phyloP scores from a whole-genome alignment of 2,888 invertebrate genomes.

The Drosophila robusta region DNA sequence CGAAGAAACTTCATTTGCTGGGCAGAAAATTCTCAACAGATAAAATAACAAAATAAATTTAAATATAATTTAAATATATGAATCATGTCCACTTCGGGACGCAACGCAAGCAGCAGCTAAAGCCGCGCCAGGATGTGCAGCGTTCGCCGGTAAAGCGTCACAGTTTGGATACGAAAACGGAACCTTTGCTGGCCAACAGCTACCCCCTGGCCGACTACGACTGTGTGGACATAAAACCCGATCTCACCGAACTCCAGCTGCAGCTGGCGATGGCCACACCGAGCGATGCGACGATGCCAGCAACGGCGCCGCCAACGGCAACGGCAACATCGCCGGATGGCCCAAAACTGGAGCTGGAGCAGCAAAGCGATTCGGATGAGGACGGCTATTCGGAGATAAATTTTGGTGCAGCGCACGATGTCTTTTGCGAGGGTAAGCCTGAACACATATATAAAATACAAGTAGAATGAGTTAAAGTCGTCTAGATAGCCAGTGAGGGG shows the following conservation, averaged over 20 bases:
- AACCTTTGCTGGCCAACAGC: constrained; percentile 35
- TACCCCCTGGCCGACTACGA: constrained; percentile 66
- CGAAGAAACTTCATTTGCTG: constrained; percentile 27
- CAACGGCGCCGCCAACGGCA: background rate
- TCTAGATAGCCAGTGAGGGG: no score
- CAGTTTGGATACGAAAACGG: constrained; percentile 53
- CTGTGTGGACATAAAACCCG: constrained; percentile 62
- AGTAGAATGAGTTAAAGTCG: no score
- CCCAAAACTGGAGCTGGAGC: constrained; percentile 47
- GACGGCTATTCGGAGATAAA: constrained; percentile 73
- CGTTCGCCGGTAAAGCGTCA: constrained; percentile 57
- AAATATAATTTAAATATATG: background rate
- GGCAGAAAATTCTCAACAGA: constrained; percentile 31
- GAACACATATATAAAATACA: no score
- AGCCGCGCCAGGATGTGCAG: constrained; percentile 61
- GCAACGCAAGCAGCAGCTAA: constrained; percentile 63
- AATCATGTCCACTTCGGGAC: constrained; percentile 55
- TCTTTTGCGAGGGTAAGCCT: constrained; percentile 62
- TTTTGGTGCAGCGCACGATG: constrained; percentile 49
- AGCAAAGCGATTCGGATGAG: constrained; percentile 73
- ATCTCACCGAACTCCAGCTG: constrained; percentile 62
- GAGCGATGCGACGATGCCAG: constrained; percentile 5
- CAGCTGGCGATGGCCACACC: constrained; percentile 36
- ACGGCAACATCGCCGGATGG: constrained; percentile 12
- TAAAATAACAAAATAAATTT: constrained; percentile 11